Conservation (phyloP, 30 jellyfish, hydroid and myxozoan species). For the Chrysaora quinquecirrha region DNA sequence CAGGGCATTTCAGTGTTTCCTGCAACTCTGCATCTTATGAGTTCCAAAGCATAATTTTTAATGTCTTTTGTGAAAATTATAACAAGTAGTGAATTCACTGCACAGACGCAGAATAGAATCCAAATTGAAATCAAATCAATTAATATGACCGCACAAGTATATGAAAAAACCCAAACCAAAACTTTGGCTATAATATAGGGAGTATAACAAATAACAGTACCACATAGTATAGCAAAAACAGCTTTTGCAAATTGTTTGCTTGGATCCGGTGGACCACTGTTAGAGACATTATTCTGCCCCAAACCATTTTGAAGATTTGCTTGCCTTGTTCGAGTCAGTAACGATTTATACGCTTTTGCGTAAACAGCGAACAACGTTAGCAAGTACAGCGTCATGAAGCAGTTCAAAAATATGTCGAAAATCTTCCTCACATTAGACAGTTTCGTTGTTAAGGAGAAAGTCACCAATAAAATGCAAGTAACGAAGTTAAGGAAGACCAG, state of each 20-base stretch:
- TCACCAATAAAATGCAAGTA: background rate
- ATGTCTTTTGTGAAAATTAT: no score
- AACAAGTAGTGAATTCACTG: no score
- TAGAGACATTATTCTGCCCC: background rate
- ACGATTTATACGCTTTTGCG: background rate
- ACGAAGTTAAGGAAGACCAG: conserved; percentile 22
- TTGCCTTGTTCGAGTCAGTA: background rate
- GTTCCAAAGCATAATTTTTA: no score
- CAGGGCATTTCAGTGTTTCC: no score
- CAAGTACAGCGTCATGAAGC: background rate
- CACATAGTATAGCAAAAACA: background rate
- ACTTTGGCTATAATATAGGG: no score
- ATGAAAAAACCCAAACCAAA: no score
- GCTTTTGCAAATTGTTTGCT: background rate
- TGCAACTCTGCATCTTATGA: no score
- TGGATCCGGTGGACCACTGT: background rate
- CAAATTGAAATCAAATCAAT: no score
- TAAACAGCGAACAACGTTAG: no score
- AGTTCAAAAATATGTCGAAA: background rate
- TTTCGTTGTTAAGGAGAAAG: background rate
- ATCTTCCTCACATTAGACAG: background rate
- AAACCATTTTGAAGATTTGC: background rate
- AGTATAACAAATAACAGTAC: background rate
- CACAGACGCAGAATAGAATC: no score
- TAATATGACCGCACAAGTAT: no score